These are phyloP conservation scores for Conops quadrifasciatus DNA, from an alignment of 2,888 invertebrate genomes.

Conservation along the genomic window DNA sequence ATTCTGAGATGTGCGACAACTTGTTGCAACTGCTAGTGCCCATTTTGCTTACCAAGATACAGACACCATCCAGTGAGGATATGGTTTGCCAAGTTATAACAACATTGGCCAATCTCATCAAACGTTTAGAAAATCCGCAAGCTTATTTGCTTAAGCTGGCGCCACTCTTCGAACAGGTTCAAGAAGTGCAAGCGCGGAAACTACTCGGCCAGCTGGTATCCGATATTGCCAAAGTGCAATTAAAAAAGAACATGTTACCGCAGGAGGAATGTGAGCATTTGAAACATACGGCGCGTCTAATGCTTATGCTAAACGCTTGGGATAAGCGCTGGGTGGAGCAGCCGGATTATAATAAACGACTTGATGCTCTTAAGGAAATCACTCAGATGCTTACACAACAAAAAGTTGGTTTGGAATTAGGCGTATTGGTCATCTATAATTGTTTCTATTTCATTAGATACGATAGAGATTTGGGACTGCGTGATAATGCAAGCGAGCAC, in stretches of 20 bases:
- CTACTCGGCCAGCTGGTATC: conserved; percentile 72
- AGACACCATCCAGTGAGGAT: conserved; percentile 72
- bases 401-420: conserved; percentile 71
- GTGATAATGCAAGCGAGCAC: conserved; percentile 80
- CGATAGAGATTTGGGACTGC: conserved; percentile 84
- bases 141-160: conserved; percentile 75
- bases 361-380: conserved; percentile 80
- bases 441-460: conserved; percentile 80
- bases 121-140: conserved; percentile 72
- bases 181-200: conserved; percentile 73
- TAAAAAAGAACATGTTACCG: conserved; percentile 38
- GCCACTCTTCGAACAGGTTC: conserved; percentile 76
- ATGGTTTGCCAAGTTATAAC: conserved; percentile 75
- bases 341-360: conserved; percentile 85
- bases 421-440: conserved; percentile 81
- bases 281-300: conserved; percentile 68
- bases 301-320: conserved; percentile 83
- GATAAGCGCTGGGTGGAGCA: conserved; percentile 91
- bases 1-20: conserved; percentile 74
- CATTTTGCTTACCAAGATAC: conserved; percentile 74
- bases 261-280: conserved; percentile 44
- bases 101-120: conserved; percentile 79
- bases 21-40: conserved; percentile 77
- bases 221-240: conserved; percentile 68
- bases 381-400: conserved; percentile 59